Percentiles rank a stretch among this genome's conserved stretches.
These are phyloP conservation scores for Andrena camellia DNA, from an alignment of 2,888 invertebrate genomes.

Conservation along the genomic window DNA sequence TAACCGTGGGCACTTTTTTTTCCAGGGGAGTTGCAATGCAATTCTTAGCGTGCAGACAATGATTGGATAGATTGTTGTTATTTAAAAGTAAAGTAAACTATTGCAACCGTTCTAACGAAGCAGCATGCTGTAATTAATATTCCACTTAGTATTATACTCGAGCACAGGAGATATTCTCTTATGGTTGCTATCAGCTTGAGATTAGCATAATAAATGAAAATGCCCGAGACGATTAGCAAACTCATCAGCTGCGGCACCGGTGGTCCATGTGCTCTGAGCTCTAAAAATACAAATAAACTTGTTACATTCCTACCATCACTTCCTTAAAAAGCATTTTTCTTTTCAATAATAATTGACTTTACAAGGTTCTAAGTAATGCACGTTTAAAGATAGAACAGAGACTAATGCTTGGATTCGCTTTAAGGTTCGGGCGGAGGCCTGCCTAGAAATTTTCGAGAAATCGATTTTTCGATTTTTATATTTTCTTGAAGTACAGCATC, in stretches of 20 bases:
- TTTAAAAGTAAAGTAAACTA: neutral
- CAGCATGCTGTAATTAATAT: constrained; percentile 4
- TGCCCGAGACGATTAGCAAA: constrained; percentile 13
- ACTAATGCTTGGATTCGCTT: too few species aligned
- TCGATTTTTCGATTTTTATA: too few species aligned
- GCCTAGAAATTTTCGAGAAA: too few species aligned
- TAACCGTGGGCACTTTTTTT: too few species aligned
- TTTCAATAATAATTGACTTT: too few species aligned
- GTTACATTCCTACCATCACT: neutral
- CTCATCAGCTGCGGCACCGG: neutral
- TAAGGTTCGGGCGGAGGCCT: too few species aligned
- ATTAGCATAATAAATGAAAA: constrained; percentile 21
- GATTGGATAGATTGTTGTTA: neutral
- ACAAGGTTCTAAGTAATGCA: too few species aligned
- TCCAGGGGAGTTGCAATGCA: too few species aligned
- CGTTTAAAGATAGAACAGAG: too few species aligned
- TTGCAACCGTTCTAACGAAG: neutral
- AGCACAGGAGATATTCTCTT: neutral
- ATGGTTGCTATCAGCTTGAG: neutral
- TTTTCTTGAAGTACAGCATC: too few species aligned
- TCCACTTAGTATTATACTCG: neutral
- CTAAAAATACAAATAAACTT: constrained; percentile 14
- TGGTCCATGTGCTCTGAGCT: neutral
- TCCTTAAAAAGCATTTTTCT: neutral
- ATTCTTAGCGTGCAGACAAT: neutral